These are phyloP conservation scores for Neogobius melanostomus DNA, from an alignment of 2,113 vertebrate genomes.

Conservation along the genomic window DNA sequence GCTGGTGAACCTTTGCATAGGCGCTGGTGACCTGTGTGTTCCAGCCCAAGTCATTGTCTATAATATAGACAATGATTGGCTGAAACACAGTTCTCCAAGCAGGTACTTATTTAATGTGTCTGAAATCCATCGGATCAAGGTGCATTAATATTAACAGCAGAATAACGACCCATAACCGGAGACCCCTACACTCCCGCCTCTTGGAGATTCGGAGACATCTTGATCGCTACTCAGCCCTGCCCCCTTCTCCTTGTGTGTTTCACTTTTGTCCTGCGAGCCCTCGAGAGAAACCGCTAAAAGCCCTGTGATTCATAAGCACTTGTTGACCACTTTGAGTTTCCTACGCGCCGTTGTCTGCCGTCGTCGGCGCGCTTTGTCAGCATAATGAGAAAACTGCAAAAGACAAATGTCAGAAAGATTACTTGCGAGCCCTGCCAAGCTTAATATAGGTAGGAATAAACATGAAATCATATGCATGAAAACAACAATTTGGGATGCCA, in stretches of 20 bases:
- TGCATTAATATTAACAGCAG: too few species aligned
- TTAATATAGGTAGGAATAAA: constrained; percentile 54
- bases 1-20: too few species aligned
- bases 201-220: constrained; percentile 34
- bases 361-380: constrained; percentile 32
- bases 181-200: not conserved
- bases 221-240: constrained; percentile 23
- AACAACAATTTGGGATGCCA: constrained; percentile 67
- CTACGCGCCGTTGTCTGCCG: constrained; percentile 39
- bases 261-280: constrained; percentile 27
- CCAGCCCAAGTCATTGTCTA: too few species aligned
- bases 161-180: not conserved
- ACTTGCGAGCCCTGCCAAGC: constrained; percentile 41
- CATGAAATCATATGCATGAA: constrained; percentile 54
- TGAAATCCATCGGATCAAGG: too few species aligned
- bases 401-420: constrained; percentile 58
- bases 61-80: too few species aligned
- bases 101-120: too few species aligned
- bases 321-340: constrained; percentile 52
- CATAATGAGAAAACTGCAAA: constrained; percentile 25
- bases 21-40: too few species aligned
- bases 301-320: constrained; percentile 30
- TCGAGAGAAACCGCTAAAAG: constrained; percentile 10
- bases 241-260: constrained; percentile 19
- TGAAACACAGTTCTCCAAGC: too few species aligned